Conservation (phyloP, 2,113 vertebrate genomes). For the Nothocercus nigrocapillus region DNA sequence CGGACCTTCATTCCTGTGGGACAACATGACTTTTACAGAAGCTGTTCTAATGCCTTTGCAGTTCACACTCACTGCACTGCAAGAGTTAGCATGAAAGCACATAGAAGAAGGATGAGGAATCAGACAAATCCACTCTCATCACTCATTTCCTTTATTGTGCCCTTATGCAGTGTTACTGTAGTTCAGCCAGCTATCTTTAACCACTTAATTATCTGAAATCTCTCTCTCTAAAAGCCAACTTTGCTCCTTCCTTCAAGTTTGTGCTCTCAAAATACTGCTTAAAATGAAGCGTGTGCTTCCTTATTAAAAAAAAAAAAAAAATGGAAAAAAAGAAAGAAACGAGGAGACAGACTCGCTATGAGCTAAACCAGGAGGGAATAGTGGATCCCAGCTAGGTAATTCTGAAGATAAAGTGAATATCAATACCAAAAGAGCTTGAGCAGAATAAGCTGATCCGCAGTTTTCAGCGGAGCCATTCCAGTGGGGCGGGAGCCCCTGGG, state of each 20-base stretch:
- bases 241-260: background rate
- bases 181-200: background rate
- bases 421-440: background rate
- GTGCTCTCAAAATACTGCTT: background rate
- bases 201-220: rapidly evolving
- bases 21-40: background rate
- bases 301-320: background rate
- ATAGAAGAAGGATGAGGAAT: background rate
- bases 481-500: background rate
- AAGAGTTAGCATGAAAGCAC: background rate
- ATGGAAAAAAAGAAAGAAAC: background rate
- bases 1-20: background rate
- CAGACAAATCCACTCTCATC: background rate
- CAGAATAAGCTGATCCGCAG: background rate
- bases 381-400: background rate
- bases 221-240: background rate
- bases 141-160: background rate
- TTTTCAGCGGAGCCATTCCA: background rate
- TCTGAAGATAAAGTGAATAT: background rate
- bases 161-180: background rate
- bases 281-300: background rate
- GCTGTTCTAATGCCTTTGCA: background rate
- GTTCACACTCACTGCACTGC: background rate
- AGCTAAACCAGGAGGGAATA: background rate
- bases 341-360: background rate